These are phyloP conservation scores for Chirona hameri DNA, from an alignment of 2,888 invertebrate species.

Conservation along the genomic window DNA sequence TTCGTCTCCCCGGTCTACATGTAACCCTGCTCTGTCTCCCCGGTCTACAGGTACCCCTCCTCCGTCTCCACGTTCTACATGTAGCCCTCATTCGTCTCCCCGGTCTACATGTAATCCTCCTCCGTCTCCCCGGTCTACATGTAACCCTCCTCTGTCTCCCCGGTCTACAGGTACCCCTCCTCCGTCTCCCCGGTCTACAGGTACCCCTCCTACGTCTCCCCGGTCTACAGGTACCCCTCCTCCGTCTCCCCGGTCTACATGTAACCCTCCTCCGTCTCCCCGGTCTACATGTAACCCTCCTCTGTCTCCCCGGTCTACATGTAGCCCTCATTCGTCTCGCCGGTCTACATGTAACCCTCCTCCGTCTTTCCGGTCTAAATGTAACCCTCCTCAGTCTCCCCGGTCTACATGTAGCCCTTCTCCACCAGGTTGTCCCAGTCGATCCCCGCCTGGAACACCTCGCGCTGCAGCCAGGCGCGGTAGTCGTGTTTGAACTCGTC, in stretches of 20 bases:
- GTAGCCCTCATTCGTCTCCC: too few species aligned
- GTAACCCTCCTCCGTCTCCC: neutral
- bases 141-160: neutral
- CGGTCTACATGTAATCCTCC: too few species aligned
- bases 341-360: too few species aligned
- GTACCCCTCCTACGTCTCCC: too few species aligned
- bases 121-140: neutral
- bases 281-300: neutral
- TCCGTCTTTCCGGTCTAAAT: too few species aligned
- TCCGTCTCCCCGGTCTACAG: too few species aligned
- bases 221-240: too few species aligned
- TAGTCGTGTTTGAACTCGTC: constrained; percentile 92
- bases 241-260: neutral
- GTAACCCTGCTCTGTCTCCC: neutral
- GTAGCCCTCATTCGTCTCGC: too few species aligned
- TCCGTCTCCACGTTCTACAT: neutral
- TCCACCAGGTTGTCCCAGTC: constrained; percentile 57
- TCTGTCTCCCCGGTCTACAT: neutral
- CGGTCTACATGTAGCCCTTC: constrained; percentile 12
- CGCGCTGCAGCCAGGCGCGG: constrained; percentile 91
- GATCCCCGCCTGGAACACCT: constrained; percentile 77
- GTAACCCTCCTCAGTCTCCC: neutral
- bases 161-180: too few species aligned
- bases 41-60: neutral
- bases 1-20: neutral